Evolutionary conservation across 2,888 invertebrate genomes (phyloP).

Genomic region (Noctua janthina): DNA sequence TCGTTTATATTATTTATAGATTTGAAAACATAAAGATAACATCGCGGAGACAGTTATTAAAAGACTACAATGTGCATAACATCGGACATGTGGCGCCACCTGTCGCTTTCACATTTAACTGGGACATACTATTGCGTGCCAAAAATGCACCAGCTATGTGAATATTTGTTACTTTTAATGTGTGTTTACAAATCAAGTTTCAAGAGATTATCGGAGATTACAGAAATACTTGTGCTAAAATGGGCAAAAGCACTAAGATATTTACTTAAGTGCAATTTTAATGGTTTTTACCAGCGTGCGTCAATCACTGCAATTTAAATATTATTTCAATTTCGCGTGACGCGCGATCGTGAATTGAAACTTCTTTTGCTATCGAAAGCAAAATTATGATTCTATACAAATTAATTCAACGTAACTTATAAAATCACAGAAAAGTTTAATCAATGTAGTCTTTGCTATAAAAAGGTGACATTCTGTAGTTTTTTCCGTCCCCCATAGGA

Average conservation of each 20-base stretch:
- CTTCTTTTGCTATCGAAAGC: neutral
- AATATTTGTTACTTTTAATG: neutral
- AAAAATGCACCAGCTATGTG: conserved; percentile 23
- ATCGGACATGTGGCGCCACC: conserved; percentile 55
- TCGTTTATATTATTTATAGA: conserved; percentile 3
- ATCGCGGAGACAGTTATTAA: conserved; percentile 30
- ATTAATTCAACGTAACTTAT: neutral
- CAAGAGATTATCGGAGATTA: neutral
- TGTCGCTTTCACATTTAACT: conserved; percentile 41
- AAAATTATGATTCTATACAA: neutral
- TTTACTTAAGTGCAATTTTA: neutral
- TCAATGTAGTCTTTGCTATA: neutral
- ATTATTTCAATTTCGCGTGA: neutral
- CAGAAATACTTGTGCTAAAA: neutral
- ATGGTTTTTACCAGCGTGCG: neutral
- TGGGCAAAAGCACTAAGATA: neutral
- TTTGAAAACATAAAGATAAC: conserved; percentile 34
- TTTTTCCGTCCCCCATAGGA: neutral
- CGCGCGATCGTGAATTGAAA: neutral
- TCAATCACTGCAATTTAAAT: neutral
- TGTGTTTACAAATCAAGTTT: neutral
- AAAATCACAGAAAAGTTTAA: neutral
- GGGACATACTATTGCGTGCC: conserved; percentile 11
- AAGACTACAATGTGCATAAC: conserved; percentile 16
- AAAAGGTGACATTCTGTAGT: neutral